These are phyloP conservation scores for Botrylloides violaceus DNA, from an alignment of 23 tunicate genomes.

Conservation along the genomic window DNA sequence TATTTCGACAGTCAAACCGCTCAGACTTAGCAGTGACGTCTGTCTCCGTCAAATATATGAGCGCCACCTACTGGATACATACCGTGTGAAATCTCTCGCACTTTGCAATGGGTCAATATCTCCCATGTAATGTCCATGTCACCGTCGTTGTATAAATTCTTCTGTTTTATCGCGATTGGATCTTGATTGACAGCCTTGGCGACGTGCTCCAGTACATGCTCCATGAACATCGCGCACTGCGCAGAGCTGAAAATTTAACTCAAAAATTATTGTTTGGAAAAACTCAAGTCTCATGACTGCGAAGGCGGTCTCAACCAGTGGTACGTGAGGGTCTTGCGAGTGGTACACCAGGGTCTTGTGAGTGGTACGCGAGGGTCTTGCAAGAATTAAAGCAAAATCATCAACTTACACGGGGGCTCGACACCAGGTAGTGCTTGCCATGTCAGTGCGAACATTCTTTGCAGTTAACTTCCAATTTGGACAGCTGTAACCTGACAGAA, in stretches of 20 bases:
- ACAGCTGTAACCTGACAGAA: slow-evolving; percentile 61
- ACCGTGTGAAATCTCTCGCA: neutral
- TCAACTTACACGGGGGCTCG: slow-evolving; percentile 48
- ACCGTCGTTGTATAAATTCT: slow-evolving; percentile 1
- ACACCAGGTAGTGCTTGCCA: slow-evolving; percentile 66
- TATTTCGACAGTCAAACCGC: too few relatives aligned
- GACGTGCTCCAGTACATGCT: slow-evolving; percentile 8
- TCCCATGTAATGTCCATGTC: neutral
- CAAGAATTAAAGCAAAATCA: too few relatives aligned
- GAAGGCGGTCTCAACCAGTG: too few relatives aligned
- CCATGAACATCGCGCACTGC: neutral
- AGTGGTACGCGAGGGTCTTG: too few relatives aligned
- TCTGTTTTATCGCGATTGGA: slow-evolving; percentile 20
- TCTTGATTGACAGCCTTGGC: slow-evolving; percentile 3
- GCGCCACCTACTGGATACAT: neutral
- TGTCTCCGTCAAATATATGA: too few relatives aligned
- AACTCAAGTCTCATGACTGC: too few relatives aligned
- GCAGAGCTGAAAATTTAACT: slow-evolving; percentile 6
- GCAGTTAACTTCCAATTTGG: slow-evolving; percentile 36
- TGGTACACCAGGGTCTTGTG: too few relatives aligned
- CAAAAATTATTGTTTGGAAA: too few relatives aligned
- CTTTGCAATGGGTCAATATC: slow-evolving; percentile 1
- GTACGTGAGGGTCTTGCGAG: too few relatives aligned
- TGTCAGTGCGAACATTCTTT: slow-evolving; percentile 51
- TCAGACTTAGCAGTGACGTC: too few relatives aligned